phyloP scores from a whole-genome alignment of 2,113 vertebrate species.

The Centropristis striata region DNA sequence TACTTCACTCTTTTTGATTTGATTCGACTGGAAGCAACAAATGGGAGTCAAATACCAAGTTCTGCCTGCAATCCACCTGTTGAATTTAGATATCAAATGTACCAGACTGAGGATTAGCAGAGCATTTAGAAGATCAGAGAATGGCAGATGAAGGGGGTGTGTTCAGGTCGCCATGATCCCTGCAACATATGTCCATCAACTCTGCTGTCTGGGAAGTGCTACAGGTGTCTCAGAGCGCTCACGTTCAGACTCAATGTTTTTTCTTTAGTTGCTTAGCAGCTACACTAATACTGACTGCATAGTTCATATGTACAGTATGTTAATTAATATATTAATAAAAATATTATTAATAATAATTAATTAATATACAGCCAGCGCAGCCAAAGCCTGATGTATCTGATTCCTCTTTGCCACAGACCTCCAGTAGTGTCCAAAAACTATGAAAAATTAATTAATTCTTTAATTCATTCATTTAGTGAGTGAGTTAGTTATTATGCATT shows the following conservation, averaged over 20 bases:
- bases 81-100: constrained; percentile 66
- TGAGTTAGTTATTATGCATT: too few species aligned
- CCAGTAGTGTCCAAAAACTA: too few species aligned
- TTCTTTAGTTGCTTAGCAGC: neutral
- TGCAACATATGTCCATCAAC: constrained; percentile 47
- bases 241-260: neutral
- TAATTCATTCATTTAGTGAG: too few species aligned
- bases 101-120: constrained; percentile 69
- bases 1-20: constrained; percentile 33
- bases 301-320: neutral
- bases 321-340: too few species aligned
- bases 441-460: too few species aligned
- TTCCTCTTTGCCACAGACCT: too few species aligned
- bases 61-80: constrained; percentile 65
- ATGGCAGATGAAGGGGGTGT: constrained; percentile 46
- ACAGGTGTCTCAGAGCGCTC: constrained; percentile 40
- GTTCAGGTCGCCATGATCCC: constrained; percentile 47
- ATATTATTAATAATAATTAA: too few species aligned
- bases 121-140: constrained; percentile 53
- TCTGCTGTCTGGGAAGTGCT: constrained; percentile 19
- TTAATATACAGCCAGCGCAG: too few species aligned
- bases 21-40: constrained; percentile 39
- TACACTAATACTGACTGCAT: neutral
- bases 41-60: constrained; percentile 24
- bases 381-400: neutral